A percentile compares a stretch with the other conserved stretches of the same genome.
phyloP scores from a whole-genome alignment of 2,113 vertebrate species.

The Brevimyrus niger region DNA sequence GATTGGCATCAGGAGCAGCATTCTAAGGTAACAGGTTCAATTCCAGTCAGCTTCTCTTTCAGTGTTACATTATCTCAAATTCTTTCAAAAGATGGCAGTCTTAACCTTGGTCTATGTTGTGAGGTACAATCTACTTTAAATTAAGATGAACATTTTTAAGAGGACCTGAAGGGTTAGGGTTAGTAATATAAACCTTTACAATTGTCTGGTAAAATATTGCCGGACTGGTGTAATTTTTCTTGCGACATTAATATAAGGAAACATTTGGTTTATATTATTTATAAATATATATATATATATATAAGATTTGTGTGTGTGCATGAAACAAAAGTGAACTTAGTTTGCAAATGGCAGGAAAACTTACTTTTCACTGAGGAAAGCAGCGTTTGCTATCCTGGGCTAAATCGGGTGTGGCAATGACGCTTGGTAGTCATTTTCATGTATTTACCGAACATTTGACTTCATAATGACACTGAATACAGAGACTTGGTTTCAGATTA shows the following conservation, averaged over 20 bases:
- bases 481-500: background rate
- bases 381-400: background rate
- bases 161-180: background rate
- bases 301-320: background rate
- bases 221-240: background rate
- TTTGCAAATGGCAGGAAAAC: background rate
- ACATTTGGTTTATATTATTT: background rate
- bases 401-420: background rate
- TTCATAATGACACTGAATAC: background rate
- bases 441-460: background rate
- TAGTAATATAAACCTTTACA: background rate
- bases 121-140: background rate
- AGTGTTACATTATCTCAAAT: background rate
- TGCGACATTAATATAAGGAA: background rate
- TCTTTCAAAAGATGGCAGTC: background rate
- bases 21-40: background rate
- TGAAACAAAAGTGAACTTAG: background rate
- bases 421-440: slow-evolving; percentile 9
- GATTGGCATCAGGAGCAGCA: background rate
- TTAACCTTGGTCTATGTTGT: background rate
- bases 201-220: background rate
- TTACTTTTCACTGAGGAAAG: background rate
- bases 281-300: background rate
- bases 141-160: background rate
- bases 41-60: background rate